These are phyloP conservation scores for Drosophila murphyi DNA, from an alignment of 1,140 invertebrate species.

Conservation along the genomic window DNA sequence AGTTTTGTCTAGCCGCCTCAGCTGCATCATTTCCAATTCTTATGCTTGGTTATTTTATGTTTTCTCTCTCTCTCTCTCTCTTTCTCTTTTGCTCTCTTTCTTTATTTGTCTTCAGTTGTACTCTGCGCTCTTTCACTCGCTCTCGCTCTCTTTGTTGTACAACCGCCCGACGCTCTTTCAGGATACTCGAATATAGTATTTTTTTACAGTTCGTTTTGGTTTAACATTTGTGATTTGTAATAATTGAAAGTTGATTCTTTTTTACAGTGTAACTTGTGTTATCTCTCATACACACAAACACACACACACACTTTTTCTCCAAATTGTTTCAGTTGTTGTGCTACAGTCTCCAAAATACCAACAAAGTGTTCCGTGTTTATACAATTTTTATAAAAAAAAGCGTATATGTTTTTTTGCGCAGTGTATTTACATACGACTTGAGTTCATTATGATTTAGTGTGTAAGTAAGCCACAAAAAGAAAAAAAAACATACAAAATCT, in stretches of 20 bases:
- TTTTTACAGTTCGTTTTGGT: conserved; percentile 23
- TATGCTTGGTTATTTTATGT: neutral
- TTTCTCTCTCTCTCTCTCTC: neutral
- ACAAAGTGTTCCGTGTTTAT: conserved; percentile 51
- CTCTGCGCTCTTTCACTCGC: conserved; percentile 12
- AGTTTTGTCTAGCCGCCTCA: conserved; percentile 29
- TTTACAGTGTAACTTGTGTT: conserved; percentile 39
- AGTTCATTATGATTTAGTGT: conserved; percentile 50
- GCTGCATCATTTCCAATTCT: conserved; percentile 4
- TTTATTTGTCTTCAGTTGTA: conserved; percentile 11
- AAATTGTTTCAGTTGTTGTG: conserved; percentile 55
- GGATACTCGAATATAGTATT: conserved; percentile 12
- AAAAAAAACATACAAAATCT: conserved; percentile 12
- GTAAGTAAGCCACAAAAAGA: conserved; percentile 44
- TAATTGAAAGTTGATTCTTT: conserved; percentile 26
- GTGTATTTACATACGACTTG: conserved; percentile 38
- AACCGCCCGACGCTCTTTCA: conserved; percentile 16
- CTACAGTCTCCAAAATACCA: conserved; percentile 47
- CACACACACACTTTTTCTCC: conserved; percentile 18
- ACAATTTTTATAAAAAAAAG: conserved; percentile 14
- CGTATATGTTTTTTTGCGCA: conserved; percentile 33
- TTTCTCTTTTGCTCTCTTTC: conserved; percentile 5
- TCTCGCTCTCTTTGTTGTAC: conserved; percentile 26
- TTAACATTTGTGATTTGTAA: conserved; percentile 39
- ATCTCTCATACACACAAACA: conserved; percentile 20